Base-by-base conservation (phyloP, 2,113 vertebrate species). In the Prochilodus magdalenae region DNA sequence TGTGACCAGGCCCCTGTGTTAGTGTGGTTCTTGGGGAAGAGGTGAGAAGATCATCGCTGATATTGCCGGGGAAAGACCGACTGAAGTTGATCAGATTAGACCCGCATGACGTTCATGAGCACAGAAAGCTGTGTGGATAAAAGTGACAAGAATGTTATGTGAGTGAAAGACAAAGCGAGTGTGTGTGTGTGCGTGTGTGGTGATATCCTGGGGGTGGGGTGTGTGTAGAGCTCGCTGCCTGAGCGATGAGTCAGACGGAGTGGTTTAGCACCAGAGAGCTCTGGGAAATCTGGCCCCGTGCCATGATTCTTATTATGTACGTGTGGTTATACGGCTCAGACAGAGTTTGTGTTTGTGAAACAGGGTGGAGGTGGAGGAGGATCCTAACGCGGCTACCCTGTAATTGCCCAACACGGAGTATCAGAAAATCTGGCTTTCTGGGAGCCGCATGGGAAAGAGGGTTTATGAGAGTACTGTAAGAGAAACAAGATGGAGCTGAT, bases 211-310 rank as follows among this genome's bases (percentile, higher is more conserved):
- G n/a, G 63, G 27, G 49, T 73, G 36, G 36, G 73, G 75, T 51
- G 75, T 51, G 75, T 78, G 75, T 22, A 69, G 30, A 62, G 59
- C 71, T 53, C 12, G 13, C 49, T 82, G 62, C 71, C 75, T 75
- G 63, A 75, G 63, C 29, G 8, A 33, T 85, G 84, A 85, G 75
- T 85, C 84, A 79, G 36, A 53, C 33, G 24, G 59, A 59, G 22
- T 44, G 49, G 49, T 63, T 80, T 53, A 51, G 15, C 55, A 59
- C 36, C 62, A 22, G 67, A 75, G 70, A 47, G 69, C 10, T 62
- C 36, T 83, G 55, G 44, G 40, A 82, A 57, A 36, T 59, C 30
- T 79, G 84, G 70, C 62, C 14, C 29, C 12, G 4, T 13, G 69
- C 69, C 84, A 70, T 77, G 14, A 15, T 13, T 40, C 36, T 55